Conservation (phyloP, 1,140 invertebrate species). For the Monochamus saltuarius region DNA sequence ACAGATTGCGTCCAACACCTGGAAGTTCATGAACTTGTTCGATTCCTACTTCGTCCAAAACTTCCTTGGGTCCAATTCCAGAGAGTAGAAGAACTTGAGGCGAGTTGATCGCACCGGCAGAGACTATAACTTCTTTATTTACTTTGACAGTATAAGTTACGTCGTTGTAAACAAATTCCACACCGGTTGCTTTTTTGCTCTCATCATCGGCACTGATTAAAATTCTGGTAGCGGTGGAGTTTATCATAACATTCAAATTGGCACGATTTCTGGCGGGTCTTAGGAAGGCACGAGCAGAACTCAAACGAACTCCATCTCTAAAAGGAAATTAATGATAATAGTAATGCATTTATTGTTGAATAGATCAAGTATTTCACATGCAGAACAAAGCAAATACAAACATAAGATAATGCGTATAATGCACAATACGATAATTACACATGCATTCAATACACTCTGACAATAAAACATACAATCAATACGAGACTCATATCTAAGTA, state of each 20-base stretch:
- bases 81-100: constrained; percentile 78
- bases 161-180: constrained; percentile 63
- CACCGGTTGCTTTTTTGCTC: constrained; percentile 64
- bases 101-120: constrained; percentile 67
- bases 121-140: constrained; percentile 65
- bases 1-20: constrained; percentile 67
- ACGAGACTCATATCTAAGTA: no score
- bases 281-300: constrained; percentile 76
- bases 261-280: constrained; percentile 73
- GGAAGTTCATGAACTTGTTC: constrained; percentile 60
- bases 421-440: no score
- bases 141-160: constrained; percentile 57
- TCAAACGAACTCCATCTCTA: constrained; percentile 79
- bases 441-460: no score
- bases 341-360: no score
- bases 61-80: constrained; percentile 63
- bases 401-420: no score
- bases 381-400: no score
- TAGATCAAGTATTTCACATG: no score
- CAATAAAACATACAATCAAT: no score
- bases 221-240: constrained; percentile 69
- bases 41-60: constrained; percentile 54
- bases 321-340: constrained; percentile 60
- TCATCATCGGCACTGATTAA: constrained; percentile 60
- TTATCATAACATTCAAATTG: constrained; percentile 74